Evolutionary conservation across 2,797 vertebrate genomes (phyloP), one percentile per base, ranked within the genome.

Genomic region (Garrulus glandarius): DNA sequence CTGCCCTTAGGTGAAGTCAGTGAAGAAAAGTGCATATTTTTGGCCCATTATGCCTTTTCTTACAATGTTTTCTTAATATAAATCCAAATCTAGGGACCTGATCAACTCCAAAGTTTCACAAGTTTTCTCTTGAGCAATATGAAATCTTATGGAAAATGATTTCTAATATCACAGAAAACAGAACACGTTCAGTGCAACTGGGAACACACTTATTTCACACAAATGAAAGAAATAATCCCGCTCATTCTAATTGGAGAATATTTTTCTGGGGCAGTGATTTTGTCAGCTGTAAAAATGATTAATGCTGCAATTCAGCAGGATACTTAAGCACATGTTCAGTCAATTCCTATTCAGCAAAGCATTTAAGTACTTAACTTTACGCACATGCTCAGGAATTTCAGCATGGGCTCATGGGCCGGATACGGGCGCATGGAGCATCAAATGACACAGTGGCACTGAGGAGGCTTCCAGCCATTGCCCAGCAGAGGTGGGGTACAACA

Each of bases 311-410:
- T 96, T 96, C 91, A 93, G 85, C 74, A 64, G 92, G 96, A 94
- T 96, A 94, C 95, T 97, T 96, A 97, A 95, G 95, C 96, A 97
- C 96, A 96, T 97, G 96, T 95, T 97, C 96, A 96, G 95, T 96
- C 95, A 87, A 96, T 97, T 95, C 75, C 64, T 95, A 97, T 95
- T 96, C 96, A 93, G 90, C 77, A 96, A 96, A 95, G 92, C 95
- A 90, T 95, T 96, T 96, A 95, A 97, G 68, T 82, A 83, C 93
- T 96, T 92, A 94, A 95, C 93, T 96, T 97, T 95, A 94, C 81
- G 27, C 95, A 94, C 95, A 93, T 64, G 86, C 94, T 96, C 88
- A 93, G 91, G 93, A 95, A 96, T 96, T 95, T 82, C 90, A 87
- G 83, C 36, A 14, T 77, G 88, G 92, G 96, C 95, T 93, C 77